phyloP scores from a whole-genome alignment of 2,888 invertebrate genomes.

The Tetragonula carbonaria region DNA sequence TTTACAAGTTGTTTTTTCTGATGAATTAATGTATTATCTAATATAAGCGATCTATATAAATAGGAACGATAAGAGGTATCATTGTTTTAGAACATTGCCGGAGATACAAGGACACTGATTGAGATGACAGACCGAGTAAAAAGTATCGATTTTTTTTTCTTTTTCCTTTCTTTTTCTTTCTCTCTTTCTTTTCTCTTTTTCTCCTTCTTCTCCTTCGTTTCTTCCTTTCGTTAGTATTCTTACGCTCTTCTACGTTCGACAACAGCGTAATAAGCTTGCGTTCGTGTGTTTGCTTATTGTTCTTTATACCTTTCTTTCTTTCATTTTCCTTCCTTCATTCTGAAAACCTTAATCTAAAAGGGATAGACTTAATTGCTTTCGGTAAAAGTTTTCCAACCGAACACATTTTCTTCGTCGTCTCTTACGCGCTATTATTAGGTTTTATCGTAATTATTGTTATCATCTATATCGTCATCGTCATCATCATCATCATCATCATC shows the following conservation, averaged over 20 bases:
- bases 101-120: constrained; percentile 48
- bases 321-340: not conserved
- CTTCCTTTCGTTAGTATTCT: not conserved
- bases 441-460: constrained; percentile 44
- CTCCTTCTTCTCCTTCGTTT: too few species aligned
- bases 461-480: not conserved
- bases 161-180: not conserved
- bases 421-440: constrained; percentile 50
- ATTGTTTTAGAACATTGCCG: constrained; percentile 56
- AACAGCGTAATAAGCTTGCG: constrained; percentile 10
- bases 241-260: constrained; percentile 48
- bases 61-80: constrained; percentile 69
- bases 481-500: constrained; percentile 17
- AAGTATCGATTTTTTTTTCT: constrained; percentile 5
- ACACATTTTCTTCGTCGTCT: constrained; percentile 40
- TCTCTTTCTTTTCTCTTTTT: too few species aligned
- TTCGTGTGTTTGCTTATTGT: not conserved
- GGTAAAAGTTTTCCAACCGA: constrained; percentile 47
- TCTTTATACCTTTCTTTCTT: not conserved
- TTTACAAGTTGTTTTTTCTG: constrained; percentile 41
- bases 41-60: constrained; percentile 63
- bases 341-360: constrained; percentile 55
- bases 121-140: constrained; percentile 43
- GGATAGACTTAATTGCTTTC: constrained; percentile 56
- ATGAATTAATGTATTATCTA: constrained; percentile 32